Evolutionary conservation across 2,888 invertebrate genomes (phyloP).

Genomic region (Amblyjoppa proteus): DNA sequence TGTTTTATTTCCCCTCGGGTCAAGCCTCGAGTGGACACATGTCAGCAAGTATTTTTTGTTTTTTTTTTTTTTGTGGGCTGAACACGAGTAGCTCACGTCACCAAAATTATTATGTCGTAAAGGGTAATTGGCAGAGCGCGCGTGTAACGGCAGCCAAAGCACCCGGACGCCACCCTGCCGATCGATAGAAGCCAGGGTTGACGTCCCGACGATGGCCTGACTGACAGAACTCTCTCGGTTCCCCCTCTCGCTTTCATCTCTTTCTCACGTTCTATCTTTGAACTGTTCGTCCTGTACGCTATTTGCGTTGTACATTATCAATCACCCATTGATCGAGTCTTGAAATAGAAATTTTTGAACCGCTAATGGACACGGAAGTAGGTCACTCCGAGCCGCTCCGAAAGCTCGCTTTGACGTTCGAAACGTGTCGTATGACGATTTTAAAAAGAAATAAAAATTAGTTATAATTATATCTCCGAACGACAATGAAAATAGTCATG

Average conservation of each 20-base stretch:
- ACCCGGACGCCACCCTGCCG: constrained; percentile 45
- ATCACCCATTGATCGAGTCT: constrained; percentile 9
- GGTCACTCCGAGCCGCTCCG: not conserved
- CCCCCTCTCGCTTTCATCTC: constrained; percentile 13
- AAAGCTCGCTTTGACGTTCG: not conserved
- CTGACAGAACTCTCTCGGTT: constrained; percentile 49
- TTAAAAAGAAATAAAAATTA: not conserved
- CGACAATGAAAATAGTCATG: constrained; percentile 1
- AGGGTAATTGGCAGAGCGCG: constrained; percentile 60
- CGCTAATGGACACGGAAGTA: not conserved
- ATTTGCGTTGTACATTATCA: constrained; percentile 20
- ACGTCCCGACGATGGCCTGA: constrained; percentile 65
- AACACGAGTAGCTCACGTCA: constrained; percentile 28
- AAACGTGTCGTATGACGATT: not conserved
- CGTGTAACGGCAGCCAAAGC: constrained; percentile 34
- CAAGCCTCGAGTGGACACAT: constrained; percentile 9
- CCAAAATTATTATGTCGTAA: constrained; percentile 50
- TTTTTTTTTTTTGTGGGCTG: not conserved
- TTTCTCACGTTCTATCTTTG: not conserved
- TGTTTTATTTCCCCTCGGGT: not conserved
- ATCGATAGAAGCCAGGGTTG: constrained; percentile 67
- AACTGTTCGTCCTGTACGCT: not conserved
- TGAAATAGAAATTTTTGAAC: not conserved
- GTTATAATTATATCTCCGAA: not conserved
- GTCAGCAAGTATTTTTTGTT: constrained; percentile 21